phyloP scores from a whole-genome alignment of 2,888 invertebrate genomes.

The Diploptera punctata region DNA sequence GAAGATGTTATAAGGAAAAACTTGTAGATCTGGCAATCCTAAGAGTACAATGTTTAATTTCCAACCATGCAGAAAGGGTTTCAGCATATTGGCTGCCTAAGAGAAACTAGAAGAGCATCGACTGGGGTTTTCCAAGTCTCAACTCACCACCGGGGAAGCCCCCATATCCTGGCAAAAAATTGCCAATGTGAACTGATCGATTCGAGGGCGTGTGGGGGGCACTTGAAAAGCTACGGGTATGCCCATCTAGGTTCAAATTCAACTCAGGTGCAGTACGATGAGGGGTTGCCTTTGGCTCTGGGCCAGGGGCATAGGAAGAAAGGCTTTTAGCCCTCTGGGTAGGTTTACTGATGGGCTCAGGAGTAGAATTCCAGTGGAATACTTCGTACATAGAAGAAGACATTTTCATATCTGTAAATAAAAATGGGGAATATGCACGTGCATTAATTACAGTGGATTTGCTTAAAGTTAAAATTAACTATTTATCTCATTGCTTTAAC shows the following conservation, averaged over 20 bases:
- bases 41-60: constrained; percentile 7
- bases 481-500: too few species aligned
- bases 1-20: too few species aligned
- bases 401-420: constrained; percentile 67
- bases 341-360: constrained; percentile 55
- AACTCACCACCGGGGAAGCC: constrained; percentile 53
- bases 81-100: constrained; percentile 26
- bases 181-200: constrained; percentile 47
- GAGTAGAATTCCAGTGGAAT: constrained; percentile 67
- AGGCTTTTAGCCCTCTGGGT: constrained; percentile 47
- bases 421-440: constrained; percentile 23
- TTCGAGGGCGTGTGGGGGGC: constrained; percentile 47
- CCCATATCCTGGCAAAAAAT: constrained; percentile 32
- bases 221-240: constrained; percentile 34
- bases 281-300: constrained; percentile 27
- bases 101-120: constrained; percentile 19
- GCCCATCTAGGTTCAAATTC: constrained; percentile 34
- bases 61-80: constrained; percentile 28
- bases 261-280: constrained; percentile 32
- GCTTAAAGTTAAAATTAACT: too few species aligned
- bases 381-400: constrained; percentile 77
- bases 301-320: constrained; percentile 23
- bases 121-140: constrained; percentile 14
- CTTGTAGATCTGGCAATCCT: too few species aligned
- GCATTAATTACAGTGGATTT: constrained; percentile 10